phyloP scores from a whole-genome alignment of 1,140 invertebrate genomes.

The Euwallacea fornicatus region DNA sequence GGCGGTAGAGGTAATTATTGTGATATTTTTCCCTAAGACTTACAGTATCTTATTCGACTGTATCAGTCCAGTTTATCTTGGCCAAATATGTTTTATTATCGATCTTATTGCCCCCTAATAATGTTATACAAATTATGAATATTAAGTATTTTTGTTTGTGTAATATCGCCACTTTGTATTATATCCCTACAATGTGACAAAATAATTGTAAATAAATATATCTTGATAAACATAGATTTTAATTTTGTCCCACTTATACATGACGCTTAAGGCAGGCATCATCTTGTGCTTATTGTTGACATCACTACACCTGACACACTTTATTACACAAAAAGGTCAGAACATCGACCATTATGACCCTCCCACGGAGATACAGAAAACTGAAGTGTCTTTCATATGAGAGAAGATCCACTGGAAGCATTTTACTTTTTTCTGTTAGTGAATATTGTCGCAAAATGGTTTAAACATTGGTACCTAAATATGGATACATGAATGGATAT shows the following conservation, averaged over 20 bases:
- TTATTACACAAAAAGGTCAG: conserved; percentile 49
- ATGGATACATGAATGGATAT: conserved; percentile 38
- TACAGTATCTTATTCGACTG: conserved; percentile 6
- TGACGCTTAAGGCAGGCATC: conserved; percentile 38
- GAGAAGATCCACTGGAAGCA: conserved; percentile 43
- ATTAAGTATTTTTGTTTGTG: too few species aligned
- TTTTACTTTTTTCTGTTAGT: conserved; percentile 46
- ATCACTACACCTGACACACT: conserved; percentile 41
- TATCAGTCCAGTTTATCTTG: background rate
- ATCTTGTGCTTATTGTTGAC: conserved; percentile 16
- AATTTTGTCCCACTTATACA: conserved; percentile 29
- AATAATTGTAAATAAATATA: too few species aligned
- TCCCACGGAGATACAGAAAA: background rate
- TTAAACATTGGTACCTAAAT: conserved; percentile 43
- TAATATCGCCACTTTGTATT: too few species aligned
- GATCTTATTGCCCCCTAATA: too few species aligned
- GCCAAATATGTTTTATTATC: too few species aligned
- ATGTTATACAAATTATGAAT: too few species aligned
- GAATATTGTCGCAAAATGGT: conserved; percentile 43
- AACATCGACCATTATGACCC: too few species aligned
- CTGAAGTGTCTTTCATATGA: conserved; percentile 34
- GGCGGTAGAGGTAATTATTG: background rate
- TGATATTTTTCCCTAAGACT: background rate
- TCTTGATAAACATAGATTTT: too few species aligned
- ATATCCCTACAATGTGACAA: too few species aligned